Base-by-base conservation (phyloP, 1,140 invertebrate species). In the Micrasema longulum region DNA sequence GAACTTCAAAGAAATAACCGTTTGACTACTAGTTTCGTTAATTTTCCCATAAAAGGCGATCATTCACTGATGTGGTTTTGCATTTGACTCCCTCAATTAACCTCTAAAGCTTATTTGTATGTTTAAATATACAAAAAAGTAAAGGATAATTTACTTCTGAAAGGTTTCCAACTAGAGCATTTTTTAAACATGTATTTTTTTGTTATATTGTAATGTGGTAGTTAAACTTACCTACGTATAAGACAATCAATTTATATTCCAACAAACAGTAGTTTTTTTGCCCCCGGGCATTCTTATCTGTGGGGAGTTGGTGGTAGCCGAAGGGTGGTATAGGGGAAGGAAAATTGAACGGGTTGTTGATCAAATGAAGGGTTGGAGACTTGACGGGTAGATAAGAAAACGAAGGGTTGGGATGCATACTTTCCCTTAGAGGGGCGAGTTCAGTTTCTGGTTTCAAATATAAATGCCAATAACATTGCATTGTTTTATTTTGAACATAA, bases 211-310 rank as follows among this genome's bases (percentile, higher is more conserved):
- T n/a, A 2, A 45, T 14, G 57, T 20, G 52, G 52, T 64, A 35
- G 43, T 47, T 41, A 52, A 26, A 47, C n/a, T n/a, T n/a, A n/a
- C 57, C 23, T 52, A 45, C 47, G 69, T 48, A 57, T 64, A 66
- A 63, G 26, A 72, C 70, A 72, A 72, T 72, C 70, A 72, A 72
- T 72, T 72, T 72, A 72, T 72, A 67, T 72, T 72, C 70, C 62
- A 41, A 63, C 70, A 72, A 72, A 72, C 50, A 66, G 70, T 72
- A 72, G 70, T 72, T 72, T 72, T n/a, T 66, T 66, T 63, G 70
- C 70, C 70, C 48, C 62, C 63, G 55, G n/a, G 70, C 70, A 52
- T 43, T 72, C 62, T 66, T 66, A 72, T 72, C 70, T 6, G 52
- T 2, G 52, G 16, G 38, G 66, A 52, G 48, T 22, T 5, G n/a